Base-by-base conservation (phyloP, 2,888 invertebrate species). In the Sphinx pinastri region DNA sequence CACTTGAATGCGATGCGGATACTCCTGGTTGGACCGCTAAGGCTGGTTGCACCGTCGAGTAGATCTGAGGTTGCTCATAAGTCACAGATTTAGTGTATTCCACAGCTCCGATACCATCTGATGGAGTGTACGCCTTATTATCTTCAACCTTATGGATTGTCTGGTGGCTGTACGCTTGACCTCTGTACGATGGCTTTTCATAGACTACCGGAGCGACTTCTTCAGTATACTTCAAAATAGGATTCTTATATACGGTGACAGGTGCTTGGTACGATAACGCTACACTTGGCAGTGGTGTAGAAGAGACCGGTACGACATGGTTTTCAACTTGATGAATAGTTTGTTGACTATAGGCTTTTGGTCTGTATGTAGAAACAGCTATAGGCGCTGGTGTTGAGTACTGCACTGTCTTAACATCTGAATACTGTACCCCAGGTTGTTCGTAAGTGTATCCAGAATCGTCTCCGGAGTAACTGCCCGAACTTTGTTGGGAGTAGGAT, bases 181-280 rank as follows among this genome's bases (percentile, higher is more conserved):
- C 84, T 67, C 82, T 79, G 71, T 87, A 88, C 3, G 86, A 79
- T 69, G 87, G 83, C 52, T 84, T 73, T 0, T 81, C 79, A 25
- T 84, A 85, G 55, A 87, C 81, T 1, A 86, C 77, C n/a, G 93
- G 90, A 25, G 88, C 86, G n/a, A 83, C 81, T 68, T 88, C 85
- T 77, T 90, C 84, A 5, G 84, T 85, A 71, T 89, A 92, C 75
- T 90, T 83, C 10, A 90, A 71, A 16, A 93, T 82, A 4, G 93
- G 93, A 74, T 93, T 93, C 77, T 92, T 84, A 71, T 93, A 92
- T 16, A 88, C 73, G 16, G 92, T 85, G 2, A 91, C 88, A 45
- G 69, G 69, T 11, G 60, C 69, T 63, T 54, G 54, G 25, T 69
- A 69, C 19, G 69, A 69, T 14, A 69, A 60, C n/a, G 59, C 59